Evolutionary conservation across 1,140 invertebrate genomes (phyloP).

Genomic region (Aphelenchoides besseyi): DNA sequence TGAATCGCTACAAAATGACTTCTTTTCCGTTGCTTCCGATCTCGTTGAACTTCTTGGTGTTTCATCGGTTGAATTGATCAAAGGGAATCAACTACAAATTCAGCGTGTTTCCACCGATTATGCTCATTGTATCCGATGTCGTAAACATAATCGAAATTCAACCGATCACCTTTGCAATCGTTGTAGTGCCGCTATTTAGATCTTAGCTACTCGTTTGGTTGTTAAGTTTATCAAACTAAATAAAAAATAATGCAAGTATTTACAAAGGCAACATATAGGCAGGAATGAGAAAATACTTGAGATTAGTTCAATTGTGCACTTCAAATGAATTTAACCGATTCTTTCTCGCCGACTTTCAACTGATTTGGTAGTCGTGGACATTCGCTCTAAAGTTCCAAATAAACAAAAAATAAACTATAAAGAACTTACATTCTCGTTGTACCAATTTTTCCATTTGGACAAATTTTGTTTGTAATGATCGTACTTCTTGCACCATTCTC

Average conservation of each 20-base stretch:
- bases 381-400: constrained; percentile 36
- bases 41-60: constrained; percentile 48
- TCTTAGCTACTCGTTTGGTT: background rate
- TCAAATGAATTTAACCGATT: constrained; percentile 5
- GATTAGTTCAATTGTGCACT: background rate
- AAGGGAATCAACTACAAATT: background rate
- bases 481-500: constrained; percentile 53
- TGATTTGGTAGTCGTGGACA: constrained; percentile 24
- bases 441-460: constrained; percentile 50
- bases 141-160: constrained; percentile 31
- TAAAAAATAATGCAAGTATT: background rate
- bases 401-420: background rate
- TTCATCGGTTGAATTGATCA: constrained; percentile 27
- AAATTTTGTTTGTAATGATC: constrained; percentile 48
- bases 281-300: background rate
- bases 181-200: constrained; percentile 12
- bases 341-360: constrained; percentile 6
- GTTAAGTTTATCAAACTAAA: background rate
- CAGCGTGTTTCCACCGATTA: background rate
- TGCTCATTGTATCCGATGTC: constrained; percentile 29
- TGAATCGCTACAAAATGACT: background rate
- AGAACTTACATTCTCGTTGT: constrained; percentile 43
- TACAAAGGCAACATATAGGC: background rate
- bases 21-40: constrained; percentile 28
- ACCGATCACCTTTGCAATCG: constrained; percentile 27